phyloP scores from a whole-genome alignment of 2,888 invertebrate genomes.

The Clostera curtula region DNA sequence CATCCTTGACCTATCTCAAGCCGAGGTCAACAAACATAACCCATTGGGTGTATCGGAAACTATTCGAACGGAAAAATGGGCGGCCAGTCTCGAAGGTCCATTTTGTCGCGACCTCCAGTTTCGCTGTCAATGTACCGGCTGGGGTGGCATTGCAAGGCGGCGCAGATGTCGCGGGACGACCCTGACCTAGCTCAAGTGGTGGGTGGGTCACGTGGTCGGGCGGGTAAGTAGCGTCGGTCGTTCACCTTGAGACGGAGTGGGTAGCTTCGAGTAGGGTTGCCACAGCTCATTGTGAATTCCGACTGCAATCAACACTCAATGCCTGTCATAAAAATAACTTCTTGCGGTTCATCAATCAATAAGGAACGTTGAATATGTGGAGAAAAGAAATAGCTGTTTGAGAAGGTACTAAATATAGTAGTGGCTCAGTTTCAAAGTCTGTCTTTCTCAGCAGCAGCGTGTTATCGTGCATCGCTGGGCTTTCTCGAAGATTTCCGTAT shows the following conservation, averaged over 20 bases:
- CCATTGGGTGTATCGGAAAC: slow-evolving; percentile 52
- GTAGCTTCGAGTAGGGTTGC: slow-evolving; percentile 19
- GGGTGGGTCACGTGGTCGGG: slow-evolving; percentile 67
- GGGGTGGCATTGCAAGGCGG: slow-evolving; percentile 40
- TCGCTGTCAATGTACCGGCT: slow-evolving; percentile 10
- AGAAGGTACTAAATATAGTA: too few relatives aligned
- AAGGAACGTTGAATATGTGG: too few relatives aligned
- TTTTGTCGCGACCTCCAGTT: slow-evolving; percentile 22
- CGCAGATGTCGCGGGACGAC: slow-evolving; percentile 50
- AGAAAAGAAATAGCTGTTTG: too few relatives aligned
- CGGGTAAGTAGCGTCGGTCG: slow-evolving; percentile 54
- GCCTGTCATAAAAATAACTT: too few relatives aligned
- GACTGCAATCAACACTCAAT: too few relatives aligned
- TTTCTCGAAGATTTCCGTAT: too few relatives aligned
- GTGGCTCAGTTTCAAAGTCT: too few relatives aligned
- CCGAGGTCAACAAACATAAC: slow-evolving; percentile 46
- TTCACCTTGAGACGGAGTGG: slow-evolving; percentile 66
- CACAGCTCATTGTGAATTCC: too few relatives aligned
- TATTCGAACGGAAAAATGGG: slow-evolving; percentile 68
- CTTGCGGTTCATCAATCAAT: too few relatives aligned
- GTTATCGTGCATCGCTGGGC: too few relatives aligned
- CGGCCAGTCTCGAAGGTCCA: slow-evolving; percentile 35
- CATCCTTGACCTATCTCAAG: slow-evolving; percentile 53
- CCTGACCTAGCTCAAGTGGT: slow-evolving; percentile 69
- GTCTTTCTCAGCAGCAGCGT: too few relatives aligned